Evolutionary conservation across 2,888 invertebrate genomes (phyloP).

Genomic region (Epistrophe grossulariae): DNA sequence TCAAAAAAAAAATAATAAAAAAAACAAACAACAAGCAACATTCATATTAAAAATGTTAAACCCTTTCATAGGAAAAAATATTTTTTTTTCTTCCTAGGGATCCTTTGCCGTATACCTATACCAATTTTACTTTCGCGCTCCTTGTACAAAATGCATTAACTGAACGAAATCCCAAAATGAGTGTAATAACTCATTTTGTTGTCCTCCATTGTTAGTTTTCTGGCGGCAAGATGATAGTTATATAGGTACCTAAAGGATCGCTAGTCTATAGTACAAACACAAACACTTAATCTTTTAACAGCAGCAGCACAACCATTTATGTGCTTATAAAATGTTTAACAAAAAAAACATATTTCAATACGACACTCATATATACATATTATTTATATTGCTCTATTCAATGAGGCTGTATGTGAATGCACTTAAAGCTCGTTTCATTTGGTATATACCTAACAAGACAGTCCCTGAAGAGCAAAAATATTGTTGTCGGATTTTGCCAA

Average conservation of each 20-base stretch:
- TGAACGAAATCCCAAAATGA: constrained; percentile 71
- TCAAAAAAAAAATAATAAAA: constrained; percentile 4
- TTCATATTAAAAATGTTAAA: constrained; percentile 65
- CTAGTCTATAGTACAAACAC: constrained; percentile 31
- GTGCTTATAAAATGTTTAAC: constrained; percentile 1
- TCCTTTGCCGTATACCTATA: background rate
- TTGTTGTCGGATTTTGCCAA: constrained; percentile 54
- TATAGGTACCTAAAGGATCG: constrained; percentile 27
- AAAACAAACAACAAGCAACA: constrained; percentile 31
- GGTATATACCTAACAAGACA: constrained; percentile 22
- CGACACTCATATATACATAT: background rate
- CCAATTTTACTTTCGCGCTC: too few relatives aligned
- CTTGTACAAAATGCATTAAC: constrained; percentile 69
- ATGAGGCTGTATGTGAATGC: constrained; percentile 37
- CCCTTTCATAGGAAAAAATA: constrained; percentile 33
- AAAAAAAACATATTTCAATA: background rate
- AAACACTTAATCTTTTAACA: constrained; percentile 65
- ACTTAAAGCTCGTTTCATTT: constrained; percentile 52
- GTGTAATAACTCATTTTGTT: constrained; percentile 74
- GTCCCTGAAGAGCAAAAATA: constrained; percentile 52
- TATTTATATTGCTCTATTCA: background rate
- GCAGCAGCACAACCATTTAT: constrained; percentile 19
- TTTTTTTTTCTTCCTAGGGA: background rate
- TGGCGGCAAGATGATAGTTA: constrained; percentile 44
- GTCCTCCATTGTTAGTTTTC: constrained; percentile 65